Base-by-base conservation (phyloP, 2,797 vertebrate genomes). In the Alauda arvensis region DNA sequence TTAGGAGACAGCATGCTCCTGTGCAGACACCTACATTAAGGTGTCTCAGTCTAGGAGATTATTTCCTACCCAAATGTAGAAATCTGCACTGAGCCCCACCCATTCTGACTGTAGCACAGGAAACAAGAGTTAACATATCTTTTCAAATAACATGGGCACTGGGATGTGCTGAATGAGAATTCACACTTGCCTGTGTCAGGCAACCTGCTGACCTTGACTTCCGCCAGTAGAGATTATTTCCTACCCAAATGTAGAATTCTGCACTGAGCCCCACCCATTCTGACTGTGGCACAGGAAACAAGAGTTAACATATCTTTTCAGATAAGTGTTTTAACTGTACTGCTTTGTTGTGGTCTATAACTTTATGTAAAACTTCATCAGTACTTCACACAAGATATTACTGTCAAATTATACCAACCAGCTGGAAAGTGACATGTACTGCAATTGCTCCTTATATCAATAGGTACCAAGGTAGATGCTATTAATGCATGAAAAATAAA, bases 221-320 rank as follows among this genome's bases (percentile, higher is more conserved):
- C 37, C 42, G 37, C 46, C 92, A 70, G 10, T 81, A 93, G 20
- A 97, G 75, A 57, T n/a, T n/a, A 60, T 52, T 68, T 78, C 63
- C 42, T 51, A 39, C 24, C 5, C 24, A n/a, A 26, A 20, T 40
- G 25, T 39, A 48, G 24, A 56, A 67, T 77, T 21, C 28, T n/a
- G 2, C 20, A 8, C 25, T 37, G 52, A 52, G 28, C 8, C 2
- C 12, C 21, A 46, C 14, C 28, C 21, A 14, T 74, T 79, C 24
- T 34, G 15, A 16, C 12, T 48, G 13, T 12, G 8, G 46, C 26
- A 16, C 0, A 1, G 33, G 20, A 68, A 77, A 71, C 34, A 66
- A 61, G 17, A 76, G 4, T 17, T 55, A 53, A 51, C 0, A 0
- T 9, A 2, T 33, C 29, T 43, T 66, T 85, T 34, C 31, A 69